Base-by-base conservation (phyloP, 2,113 vertebrate species). In the Ia io region DNA sequence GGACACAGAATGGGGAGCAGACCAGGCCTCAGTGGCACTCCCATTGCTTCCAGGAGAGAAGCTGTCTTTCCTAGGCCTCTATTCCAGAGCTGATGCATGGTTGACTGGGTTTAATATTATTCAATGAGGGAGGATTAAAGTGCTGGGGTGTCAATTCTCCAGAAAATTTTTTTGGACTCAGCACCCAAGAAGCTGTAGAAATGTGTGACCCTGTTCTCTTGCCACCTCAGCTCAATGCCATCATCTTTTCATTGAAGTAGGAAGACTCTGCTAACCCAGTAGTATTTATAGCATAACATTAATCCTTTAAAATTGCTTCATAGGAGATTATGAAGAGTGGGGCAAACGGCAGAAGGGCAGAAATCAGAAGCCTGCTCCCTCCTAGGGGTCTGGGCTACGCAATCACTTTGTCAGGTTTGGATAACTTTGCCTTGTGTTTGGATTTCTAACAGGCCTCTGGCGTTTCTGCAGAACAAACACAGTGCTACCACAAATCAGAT, bases 201-300 rank as follows among this genome's bases (percentile, higher is more conserved):
- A 51, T 0, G 10, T 11, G n/a, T 88, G 74, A 59, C 37, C 44
- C 37, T 59, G 35, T 74, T 32, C 35, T 67, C 53, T 35, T 37
- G 56, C 69, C 32, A 35, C 22, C 35, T 83, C 30, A 13, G 25
- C 37, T 59, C 70, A 13, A 61, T 5, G 16, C 32, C 65, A 35
- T 84, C 47, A 78, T 65, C 67, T 83, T 77, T 65, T 53, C 74
- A 86, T 11, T 44, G 90, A 83, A 44, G 87, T 9, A 40, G 37
- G 28, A 77, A 90, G 65, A 4, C 30, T 63, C 71, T 28, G 8
- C 20, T 25, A 47, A 61, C 51, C 53, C 9, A 53, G 95, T 73
- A 93, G 84, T 63, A 95, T 67, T 96, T 93, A 90, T 0, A 95
- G 89, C 28, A 76, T 40, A 74, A 83, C 51, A 63, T 32, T 90